Conservation (phyloP, 2,797 vertebrate species). For the Gallinago solitaria region DNA sequence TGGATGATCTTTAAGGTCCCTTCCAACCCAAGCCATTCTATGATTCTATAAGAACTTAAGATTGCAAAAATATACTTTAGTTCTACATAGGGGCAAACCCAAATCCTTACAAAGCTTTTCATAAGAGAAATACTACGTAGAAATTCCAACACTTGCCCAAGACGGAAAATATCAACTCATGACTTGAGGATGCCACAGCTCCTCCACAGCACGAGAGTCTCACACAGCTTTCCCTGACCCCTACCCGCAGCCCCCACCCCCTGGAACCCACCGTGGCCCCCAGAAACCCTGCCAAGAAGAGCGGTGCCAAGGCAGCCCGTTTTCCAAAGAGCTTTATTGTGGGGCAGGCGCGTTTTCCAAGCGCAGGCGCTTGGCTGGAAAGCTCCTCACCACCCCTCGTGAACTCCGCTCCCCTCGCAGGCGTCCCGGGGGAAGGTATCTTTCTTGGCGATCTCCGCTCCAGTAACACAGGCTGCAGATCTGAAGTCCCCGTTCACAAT, state of each 20-base stretch:
- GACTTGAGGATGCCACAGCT: rapidly evolving
- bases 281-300: rapidly evolving
- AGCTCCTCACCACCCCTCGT: background rate
- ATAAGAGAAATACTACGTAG: background rate
- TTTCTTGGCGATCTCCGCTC: background rate
- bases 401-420: background rate
- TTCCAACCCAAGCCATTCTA: too few relatives aligned
- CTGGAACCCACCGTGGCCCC: background rate
- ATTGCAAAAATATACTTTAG: background rate
- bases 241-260: rapidly evolving
- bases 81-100: background rate
- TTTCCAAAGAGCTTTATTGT: rapidly evolving
- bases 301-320: rapidly evolving
- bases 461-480: slow-evolving; percentile 25
- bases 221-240: background rate
- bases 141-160: background rate
- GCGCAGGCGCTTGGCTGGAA: background rate
- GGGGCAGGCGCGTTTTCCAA: background rate
- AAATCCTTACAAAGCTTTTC: background rate
- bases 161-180: background rate
- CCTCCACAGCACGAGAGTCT: background rate
- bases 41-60: background rate
- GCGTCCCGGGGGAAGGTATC: slow-evolving; percentile 30
- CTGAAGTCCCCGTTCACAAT: slow-evolving; percentile 31
- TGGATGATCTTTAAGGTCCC: too few relatives aligned